Evolutionary conservation across 2,113 vertebrate genomes (phyloP).

Genomic region (Passer domesticus): DNA sequence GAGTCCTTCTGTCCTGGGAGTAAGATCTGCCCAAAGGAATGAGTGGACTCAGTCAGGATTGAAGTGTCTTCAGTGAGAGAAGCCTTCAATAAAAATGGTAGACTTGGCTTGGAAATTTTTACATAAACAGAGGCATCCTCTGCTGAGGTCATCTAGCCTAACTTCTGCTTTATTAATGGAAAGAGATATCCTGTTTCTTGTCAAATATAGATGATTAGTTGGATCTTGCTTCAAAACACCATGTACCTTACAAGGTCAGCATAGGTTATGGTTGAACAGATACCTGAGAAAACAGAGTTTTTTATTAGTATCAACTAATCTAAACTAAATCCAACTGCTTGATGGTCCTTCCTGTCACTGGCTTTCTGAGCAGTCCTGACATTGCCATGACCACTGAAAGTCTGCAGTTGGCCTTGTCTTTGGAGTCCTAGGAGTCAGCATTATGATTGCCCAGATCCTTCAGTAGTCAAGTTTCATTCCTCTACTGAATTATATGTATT

Average conservation of each 20-base stretch:
- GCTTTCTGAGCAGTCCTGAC: neutral
- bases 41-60: fast-evolving
- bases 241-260: neutral
- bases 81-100: neutral
- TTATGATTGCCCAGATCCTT: neutral
- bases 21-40: neutral
- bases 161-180: neutral
- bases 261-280: neutral
- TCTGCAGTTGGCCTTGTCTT: neutral
- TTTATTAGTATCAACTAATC: neutral
- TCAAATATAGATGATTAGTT: neutral
- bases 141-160: neutral
- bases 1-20: neutral
- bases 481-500: neutral
- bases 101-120: neutral
- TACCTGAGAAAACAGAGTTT: neutral
- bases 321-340: neutral
- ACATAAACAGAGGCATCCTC: neutral
- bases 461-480: neutral
- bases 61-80: neutral
- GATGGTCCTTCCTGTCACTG: neutral
- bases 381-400: neutral
- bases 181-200: neutral
- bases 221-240: neutral
- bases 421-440: neutral